Evolutionary conservation across 2,888 invertebrate genomes (phyloP).

Genomic region (Campoplex capitator): DNA sequence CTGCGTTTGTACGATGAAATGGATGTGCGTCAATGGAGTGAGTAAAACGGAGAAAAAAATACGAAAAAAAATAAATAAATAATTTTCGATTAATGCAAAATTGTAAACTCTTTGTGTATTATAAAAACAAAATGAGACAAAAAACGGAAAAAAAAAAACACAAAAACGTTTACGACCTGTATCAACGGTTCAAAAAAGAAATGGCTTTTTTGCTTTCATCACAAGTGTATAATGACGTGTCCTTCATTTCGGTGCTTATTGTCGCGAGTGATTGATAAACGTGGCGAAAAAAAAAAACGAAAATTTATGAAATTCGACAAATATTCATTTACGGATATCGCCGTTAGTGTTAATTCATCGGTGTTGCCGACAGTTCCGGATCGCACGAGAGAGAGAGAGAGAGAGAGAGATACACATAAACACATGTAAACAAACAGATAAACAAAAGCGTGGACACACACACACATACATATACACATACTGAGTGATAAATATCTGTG

Average conservation of each 20-base stretch:
- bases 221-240: constrained; percentile 41
- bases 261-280: constrained; percentile 49
- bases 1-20: constrained; percentile 48
- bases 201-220: constrained; percentile 60
- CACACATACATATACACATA: not conserved
- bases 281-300: not conserved
- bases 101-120: constrained; percentile 73
- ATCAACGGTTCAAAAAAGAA: constrained; percentile 33
- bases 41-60: constrained; percentile 31
- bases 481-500: constrained; percentile 16
- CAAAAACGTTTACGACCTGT: constrained; percentile 38
- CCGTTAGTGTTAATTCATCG: constrained; percentile 41
- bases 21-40: constrained; percentile 19
- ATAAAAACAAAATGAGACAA: constrained; percentile 57
- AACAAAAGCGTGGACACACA: not conserved
- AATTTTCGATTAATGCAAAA: constrained; percentile 63
- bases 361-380: constrained; percentile 48
- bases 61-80: constrained; percentile 44
- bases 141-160: constrained; percentile 49
- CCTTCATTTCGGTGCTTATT: constrained; percentile 58
- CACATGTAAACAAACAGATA: not conserved
- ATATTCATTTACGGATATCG: constrained; percentile 41
- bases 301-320: not conserved
- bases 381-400: constrained; percentile 11
- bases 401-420: not conserved